A percentile compares a stretch with the other conserved stretches of the same genome.
These are phyloP conservation scores for Drosophila mimica DNA, from an alignment of 2,888 invertebrate species.

Conservation along the genomic window DNA sequence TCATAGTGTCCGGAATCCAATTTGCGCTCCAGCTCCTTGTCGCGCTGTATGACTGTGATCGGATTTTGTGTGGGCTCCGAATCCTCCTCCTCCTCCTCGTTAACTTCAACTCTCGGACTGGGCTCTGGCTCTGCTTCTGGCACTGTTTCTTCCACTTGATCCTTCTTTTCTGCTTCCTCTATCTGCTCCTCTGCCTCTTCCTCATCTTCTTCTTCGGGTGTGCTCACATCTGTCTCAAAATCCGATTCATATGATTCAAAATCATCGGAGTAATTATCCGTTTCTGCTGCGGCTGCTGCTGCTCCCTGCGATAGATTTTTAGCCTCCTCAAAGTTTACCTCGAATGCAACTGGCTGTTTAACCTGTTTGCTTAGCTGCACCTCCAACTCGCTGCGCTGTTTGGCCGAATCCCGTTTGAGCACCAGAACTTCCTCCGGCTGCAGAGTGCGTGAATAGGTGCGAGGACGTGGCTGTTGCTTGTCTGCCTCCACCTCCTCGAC, in stretches of 20 bases:
- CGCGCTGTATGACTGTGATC: slow-evolving; percentile 82
- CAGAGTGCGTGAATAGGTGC: slow-evolving; percentile 75
- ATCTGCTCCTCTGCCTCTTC: slow-evolving; percentile 31
- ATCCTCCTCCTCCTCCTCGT: slow-evolving; percentile 58
- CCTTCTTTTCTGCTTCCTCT: slow-evolving; percentile 18
- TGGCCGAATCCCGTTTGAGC: slow-evolving; percentile 70
- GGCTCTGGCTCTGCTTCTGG: background rate
- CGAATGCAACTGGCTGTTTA: slow-evolving; percentile 83
- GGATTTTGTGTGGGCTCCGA: slow-evolving; percentile 82
- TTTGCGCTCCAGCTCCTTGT: slow-evolving; percentile 86
- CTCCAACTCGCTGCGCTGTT: slow-evolving; percentile 63
- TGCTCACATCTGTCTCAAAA: slow-evolving; percentile 85
- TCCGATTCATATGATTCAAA: slow-evolving; percentile 87
- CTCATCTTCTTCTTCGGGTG: slow-evolving; percentile 53
- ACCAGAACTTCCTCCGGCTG: slow-evolving; percentile 80
- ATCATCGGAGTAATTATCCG: slow-evolving; percentile 86
- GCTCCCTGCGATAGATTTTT: slow-evolving; percentile 18
- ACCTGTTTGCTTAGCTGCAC: slow-evolving; percentile 26
- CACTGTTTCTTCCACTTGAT: slow-evolving; percentile 9
- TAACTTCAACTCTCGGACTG: background rate
- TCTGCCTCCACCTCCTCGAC: background rate
- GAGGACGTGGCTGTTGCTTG: slow-evolving; percentile 37
- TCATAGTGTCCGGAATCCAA: slow-evolving; percentile 88
- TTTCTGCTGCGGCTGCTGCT: slow-evolving; percentile 45
- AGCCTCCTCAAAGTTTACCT: slow-evolving; percentile 77